A percentile compares a stretch with the other conserved stretches of the same genome.
Conservation (phyloP, 2,113 vertebrate genomes). For the Rhinoderma darwinii region DNA sequence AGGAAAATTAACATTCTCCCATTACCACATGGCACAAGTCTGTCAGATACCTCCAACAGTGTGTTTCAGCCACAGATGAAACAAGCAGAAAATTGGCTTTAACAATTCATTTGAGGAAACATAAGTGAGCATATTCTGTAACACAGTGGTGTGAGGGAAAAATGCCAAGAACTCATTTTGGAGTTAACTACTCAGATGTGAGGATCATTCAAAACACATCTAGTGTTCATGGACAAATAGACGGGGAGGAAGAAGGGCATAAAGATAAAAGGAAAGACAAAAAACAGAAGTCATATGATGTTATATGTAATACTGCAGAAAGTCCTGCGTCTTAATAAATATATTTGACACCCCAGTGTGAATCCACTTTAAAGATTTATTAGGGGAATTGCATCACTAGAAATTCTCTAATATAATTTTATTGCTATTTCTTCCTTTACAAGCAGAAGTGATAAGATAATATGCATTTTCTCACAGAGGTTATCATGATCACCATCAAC, state of each 20-base stretch:
- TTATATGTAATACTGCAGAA: neutral
- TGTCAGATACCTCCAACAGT: neutral
- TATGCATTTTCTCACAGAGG: too few relatives aligned
- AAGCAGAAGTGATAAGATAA: too few relatives aligned
- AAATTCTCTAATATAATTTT: too few relatives aligned
- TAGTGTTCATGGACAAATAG: neutral
- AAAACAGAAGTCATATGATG: neutral
- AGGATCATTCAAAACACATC: neutral
- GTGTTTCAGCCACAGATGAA: constrained; percentile 32
- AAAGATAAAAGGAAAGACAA: neutral
- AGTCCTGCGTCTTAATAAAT: neutral
- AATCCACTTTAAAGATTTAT: too few relatives aligned
- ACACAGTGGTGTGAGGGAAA: constrained; percentile 45
- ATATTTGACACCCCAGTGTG: neutral
- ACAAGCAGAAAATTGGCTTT: constrained; percentile 2
- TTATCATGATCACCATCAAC: too few relatives aligned
- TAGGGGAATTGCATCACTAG: too few relatives aligned
- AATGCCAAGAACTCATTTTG: constrained; percentile 27
- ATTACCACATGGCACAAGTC: neutral
- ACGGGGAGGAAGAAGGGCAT: neutral
- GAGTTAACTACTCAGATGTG: constrained; percentile 14
- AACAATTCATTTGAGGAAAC: constrained; percentile 1
- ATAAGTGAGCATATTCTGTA: constrained; percentile 38
- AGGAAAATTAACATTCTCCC: neutral
- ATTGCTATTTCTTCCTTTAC: too few relatives aligned